Conservation (phyloP, 2,797 vertebrate genomes). For the Falco peregrinus region DNA sequence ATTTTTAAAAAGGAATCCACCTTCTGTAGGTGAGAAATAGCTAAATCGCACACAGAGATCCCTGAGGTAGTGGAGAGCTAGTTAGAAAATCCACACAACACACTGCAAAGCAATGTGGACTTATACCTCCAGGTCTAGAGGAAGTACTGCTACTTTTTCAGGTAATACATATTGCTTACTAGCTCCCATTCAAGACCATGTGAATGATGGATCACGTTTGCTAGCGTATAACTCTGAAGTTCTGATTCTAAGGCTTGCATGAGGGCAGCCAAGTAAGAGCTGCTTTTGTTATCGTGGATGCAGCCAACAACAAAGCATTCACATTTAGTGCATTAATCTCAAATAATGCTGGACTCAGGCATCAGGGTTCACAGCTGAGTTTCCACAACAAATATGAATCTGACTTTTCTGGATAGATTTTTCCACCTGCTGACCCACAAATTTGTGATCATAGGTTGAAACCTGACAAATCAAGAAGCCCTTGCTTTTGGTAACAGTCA, state of each 20-base stretch:
- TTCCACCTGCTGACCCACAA: background rate
- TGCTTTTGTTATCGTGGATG: background rate
- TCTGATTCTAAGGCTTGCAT: background rate
- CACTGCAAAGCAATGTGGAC: background rate
- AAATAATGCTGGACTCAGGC: background rate
- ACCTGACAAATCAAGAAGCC: background rate
- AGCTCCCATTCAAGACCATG: background rate
- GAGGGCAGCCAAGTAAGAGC: background rate
- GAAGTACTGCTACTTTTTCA: background rate
- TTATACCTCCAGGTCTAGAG: background rate
- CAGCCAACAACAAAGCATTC: background rate
- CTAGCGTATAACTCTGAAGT: background rate
- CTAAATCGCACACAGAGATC: conserved; percentile 13
- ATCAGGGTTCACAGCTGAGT: background rate
- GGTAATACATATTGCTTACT: background rate
- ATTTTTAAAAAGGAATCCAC: background rate
- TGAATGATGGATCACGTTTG: background rate
- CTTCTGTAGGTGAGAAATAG: background rate
- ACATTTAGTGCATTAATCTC: background rate
- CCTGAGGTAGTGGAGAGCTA: conserved; percentile 41
- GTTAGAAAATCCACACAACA: background rate
- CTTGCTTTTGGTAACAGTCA: background rate
- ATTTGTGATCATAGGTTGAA: background rate
- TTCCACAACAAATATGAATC: background rate
- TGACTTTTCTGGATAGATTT: background rate